A percentile compares a stretch with the other conserved stretches of the same genome.
These are phyloP conservation scores for Cromileptes altivelis DNA, from an alignment of 2,113 vertebrate genomes.

Conservation along the genomic window DNA sequence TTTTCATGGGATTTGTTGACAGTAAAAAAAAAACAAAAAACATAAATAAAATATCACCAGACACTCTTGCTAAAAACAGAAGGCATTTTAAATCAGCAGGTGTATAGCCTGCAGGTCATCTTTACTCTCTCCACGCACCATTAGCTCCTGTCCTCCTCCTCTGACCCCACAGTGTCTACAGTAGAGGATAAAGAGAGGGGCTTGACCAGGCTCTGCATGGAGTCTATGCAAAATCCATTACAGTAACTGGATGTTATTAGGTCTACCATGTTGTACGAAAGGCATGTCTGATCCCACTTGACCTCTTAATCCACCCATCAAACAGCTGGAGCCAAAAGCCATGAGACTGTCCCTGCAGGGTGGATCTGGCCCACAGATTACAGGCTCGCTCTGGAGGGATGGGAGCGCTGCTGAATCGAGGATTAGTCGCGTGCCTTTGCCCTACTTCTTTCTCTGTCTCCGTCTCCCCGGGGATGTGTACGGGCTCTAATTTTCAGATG, in stretches of 20 bases:
- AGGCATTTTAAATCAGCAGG: neutral
- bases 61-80: too few relatives aligned
- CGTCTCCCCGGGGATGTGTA: slow-evolving; percentile 2
- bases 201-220: slow-evolving; percentile 8
- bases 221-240: slow-evolving; percentile 1
- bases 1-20: too few relatives aligned
- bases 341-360: neutral
- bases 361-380: slow-evolving; percentile 35
- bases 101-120: neutral
- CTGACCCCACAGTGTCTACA: slow-evolving; percentile 17
- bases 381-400: slow-evolving; percentile 11
- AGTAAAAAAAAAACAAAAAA: too few relatives aligned
- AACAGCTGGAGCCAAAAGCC: slow-evolving; percentile 54
- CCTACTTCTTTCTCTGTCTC: slow-evolving; percentile 56
- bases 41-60: too few relatives aligned
- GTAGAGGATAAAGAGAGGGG: slow-evolving; percentile 24
- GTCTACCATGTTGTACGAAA: slow-evolving; percentile 38
- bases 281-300: slow-evolving; percentile 47
- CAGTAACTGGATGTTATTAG: slow-evolving; percentile 42
- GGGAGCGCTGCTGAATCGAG: slow-evolving; percentile 37
- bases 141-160: neutral
- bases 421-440: slow-evolving; percentile 71
- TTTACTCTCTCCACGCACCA: neutral
- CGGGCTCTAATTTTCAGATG: slow-evolving; percentile 9
- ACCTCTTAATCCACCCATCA: slow-evolving; percentile 58